phyloP scores from a whole-genome alignment of 2,888 invertebrate genomes.

The Orthosia incerta region DNA sequence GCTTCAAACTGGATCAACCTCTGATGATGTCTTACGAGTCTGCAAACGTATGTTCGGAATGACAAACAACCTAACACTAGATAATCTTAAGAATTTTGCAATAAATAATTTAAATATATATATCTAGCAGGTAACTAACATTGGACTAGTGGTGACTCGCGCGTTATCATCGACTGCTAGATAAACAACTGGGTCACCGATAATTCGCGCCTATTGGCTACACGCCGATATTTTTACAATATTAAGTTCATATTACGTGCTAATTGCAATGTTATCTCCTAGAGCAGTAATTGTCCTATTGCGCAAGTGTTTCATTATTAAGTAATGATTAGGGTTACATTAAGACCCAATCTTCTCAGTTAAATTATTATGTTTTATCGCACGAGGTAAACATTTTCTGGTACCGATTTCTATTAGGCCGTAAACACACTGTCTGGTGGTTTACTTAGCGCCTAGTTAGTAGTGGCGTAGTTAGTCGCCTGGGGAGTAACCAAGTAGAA shows the following conservation, averaged over 20 bases:
- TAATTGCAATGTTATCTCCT: constrained; percentile 29
- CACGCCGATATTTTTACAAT: constrained; percentile 9
- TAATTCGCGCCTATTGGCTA: constrained; percentile 52
- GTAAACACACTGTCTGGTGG: too few species aligned
- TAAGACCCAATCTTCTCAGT: too few species aligned
- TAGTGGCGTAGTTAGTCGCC: too few species aligned
- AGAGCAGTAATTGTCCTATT: neutral
- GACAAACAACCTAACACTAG: neutral
- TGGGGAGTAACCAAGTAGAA: too few species aligned
- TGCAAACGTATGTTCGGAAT: neutral
- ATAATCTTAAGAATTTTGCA: neutral
- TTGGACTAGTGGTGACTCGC: constrained; percentile 28
- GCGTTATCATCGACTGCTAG: constrained; percentile 51
- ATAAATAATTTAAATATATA: neutral
- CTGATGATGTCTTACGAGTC: too few species aligned
- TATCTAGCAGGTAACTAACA: constrained; percentile 22
- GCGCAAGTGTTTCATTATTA: too few species aligned
- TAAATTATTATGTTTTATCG: too few species aligned
- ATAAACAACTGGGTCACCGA: constrained; percentile 71
- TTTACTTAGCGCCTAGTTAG: too few species aligned
- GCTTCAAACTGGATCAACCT: too few species aligned
- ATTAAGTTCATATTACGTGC: neutral
- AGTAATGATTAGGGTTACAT: too few species aligned
- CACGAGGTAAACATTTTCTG: too few species aligned
- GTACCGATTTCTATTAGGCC: too few species aligned